Evolutionary conservation across 1,140 invertebrate genomes (phyloP).

Genomic region (Drosophila quadrilineata): DNA sequence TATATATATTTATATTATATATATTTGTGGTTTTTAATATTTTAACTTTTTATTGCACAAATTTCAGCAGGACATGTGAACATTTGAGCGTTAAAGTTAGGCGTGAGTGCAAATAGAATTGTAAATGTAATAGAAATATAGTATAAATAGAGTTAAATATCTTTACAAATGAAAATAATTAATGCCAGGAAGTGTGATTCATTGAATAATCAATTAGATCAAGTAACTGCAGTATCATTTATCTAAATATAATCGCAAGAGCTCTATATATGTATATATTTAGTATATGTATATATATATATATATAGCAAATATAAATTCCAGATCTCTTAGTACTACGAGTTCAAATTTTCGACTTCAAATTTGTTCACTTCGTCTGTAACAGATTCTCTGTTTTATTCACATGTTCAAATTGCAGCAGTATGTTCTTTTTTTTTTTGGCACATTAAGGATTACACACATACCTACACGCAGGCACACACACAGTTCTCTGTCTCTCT

Average conservation of each 20-base stretch:
- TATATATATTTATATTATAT: constrained; percentile 11
- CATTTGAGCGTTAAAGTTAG: constrained; percentile 53
- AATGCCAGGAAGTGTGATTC: constrained; percentile 1
- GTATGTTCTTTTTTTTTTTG: constrained; percentile 46
- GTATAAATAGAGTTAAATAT: constrained; percentile 63
- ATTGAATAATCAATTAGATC: constrained; percentile 39
- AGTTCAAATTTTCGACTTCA: constrained; percentile 46
- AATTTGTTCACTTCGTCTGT: too few relatives aligned
- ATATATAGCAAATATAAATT: constrained; percentile 43
- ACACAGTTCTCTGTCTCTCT: neutral
- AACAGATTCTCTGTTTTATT: constrained; percentile 34
- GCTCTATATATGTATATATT: too few relatives aligned
- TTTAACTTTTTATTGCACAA: constrained; percentile 39
- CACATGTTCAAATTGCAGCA: too few relatives aligned
- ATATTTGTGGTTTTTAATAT: constrained; percentile 44
- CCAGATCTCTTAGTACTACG: constrained; percentile 39
- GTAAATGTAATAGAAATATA: constrained; percentile 35
- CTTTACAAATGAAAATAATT: constrained; percentile 57
- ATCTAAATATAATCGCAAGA: too few relatives aligned
- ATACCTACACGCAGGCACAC: constrained; percentile 25
- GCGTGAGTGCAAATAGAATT: constrained; percentile 43
- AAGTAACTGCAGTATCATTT: too few relatives aligned
- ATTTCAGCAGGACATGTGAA: constrained; percentile 36
- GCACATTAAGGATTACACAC: constrained; percentile 72
- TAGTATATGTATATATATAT: too few relatives aligned